Conservation (phyloP, 2,888 invertebrate species). For the Tipula confusa region DNA sequence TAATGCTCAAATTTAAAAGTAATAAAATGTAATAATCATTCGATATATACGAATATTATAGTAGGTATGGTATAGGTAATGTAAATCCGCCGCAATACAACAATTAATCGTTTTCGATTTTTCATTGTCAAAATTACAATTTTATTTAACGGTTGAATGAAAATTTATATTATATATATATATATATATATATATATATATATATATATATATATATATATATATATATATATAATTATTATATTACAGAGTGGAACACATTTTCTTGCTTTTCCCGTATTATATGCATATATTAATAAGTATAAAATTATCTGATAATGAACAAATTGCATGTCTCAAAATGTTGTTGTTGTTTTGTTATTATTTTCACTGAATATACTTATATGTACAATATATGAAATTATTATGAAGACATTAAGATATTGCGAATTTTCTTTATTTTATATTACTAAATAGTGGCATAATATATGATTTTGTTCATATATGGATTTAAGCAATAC, state of each 20-base stretch:
- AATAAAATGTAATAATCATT: not conserved
- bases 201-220: no score
- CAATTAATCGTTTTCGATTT: not conserved
- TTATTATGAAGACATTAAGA: not conserved
- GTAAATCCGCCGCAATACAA: not conserved
- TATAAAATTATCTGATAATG: conserved; percentile 3
- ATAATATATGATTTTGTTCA: not conserved
- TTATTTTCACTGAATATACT: not conserved
- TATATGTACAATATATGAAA: no score
- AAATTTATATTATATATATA: no score
- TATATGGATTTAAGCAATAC: not conserved
- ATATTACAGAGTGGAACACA: not conserved
- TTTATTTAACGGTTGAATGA: not conserved
- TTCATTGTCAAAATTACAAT: not conserved
- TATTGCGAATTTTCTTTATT: not conserved
- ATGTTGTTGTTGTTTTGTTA: not conserved
- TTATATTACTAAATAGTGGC: not conserved
- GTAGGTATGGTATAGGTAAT: no score
- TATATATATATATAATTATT: not conserved
- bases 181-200: no score
- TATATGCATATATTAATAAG: not conserved
- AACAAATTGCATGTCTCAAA: not conserved
- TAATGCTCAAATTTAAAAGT: not conserved
- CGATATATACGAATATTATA: not conserved
- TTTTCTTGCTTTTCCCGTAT: not conserved